Percentiles rank a stretch among this genome's conserved stretches.
Evolutionary conservation across 2,888 invertebrate species (phyloP).

Genomic region (Gymnocheta viridis): DNA sequence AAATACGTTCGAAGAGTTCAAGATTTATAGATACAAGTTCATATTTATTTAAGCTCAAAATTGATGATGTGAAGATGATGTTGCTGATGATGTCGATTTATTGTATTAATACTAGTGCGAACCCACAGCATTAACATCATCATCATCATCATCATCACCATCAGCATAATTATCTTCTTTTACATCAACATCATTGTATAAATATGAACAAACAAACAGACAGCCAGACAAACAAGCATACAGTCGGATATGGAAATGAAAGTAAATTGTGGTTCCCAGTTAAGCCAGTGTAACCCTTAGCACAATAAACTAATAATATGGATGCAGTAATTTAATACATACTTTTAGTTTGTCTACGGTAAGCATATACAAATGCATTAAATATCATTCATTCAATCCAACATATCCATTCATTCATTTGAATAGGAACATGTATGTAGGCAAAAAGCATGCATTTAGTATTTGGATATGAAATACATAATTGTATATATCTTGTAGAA

Average conservation of each 20-base stretch:
- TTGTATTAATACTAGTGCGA: not conserved
- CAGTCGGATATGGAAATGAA: constrained; percentile 38
- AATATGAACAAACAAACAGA: constrained; percentile 15
- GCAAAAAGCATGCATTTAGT: constrained; percentile 24
- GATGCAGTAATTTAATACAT: constrained; percentile 58
- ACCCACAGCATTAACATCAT: not conserved
- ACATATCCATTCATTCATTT: constrained; percentile 26
- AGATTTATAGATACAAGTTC: constrained; percentile 10
- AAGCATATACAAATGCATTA: constrained; percentile 28
- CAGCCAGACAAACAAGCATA: not conserved
- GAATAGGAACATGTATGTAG: not conserved
- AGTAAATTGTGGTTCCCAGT: constrained; percentile 58
- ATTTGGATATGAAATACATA: constrained; percentile 43
- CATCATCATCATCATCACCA: not conserved
- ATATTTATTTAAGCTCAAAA: constrained; percentile 31
- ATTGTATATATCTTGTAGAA: constrained; percentile 34
- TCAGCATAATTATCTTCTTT: constrained; percentile 9
- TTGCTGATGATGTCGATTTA: constrained; percentile 37
- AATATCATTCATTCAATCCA: constrained; percentile 26
- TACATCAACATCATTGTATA: constrained; percentile 20
- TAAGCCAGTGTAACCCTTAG: constrained; percentile 39
- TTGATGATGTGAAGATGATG: constrained; percentile 41
- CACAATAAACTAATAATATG: constrained; percentile 63
- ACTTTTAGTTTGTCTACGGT: constrained; percentile 2
- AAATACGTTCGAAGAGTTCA: not conserved